These are phyloP conservation scores for Pica pica DNA, from an alignment of 2,113 vertebrate genomes.

Conservation along the genomic window DNA sequence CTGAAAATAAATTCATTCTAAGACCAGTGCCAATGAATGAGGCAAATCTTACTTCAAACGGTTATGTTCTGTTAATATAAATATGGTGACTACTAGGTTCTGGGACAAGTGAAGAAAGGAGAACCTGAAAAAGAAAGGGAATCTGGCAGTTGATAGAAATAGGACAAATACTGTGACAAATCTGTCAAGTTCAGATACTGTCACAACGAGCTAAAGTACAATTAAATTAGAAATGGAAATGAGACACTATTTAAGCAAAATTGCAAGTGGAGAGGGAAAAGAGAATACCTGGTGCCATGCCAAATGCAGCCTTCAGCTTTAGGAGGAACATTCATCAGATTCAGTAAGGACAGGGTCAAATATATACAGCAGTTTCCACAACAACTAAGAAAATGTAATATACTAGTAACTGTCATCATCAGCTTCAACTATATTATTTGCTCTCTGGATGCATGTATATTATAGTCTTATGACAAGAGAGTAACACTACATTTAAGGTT, in stretches of 20 bases:
- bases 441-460: background rate
- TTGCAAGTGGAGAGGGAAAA: background rate
- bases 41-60: background rate
- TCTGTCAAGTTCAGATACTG: conserved; percentile 38
- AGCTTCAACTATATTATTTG: background rate
- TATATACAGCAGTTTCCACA: background rate
- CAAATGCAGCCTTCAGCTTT: background rate
- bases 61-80: conserved; percentile 9
- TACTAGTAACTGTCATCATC: background rate
- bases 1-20: conserved; percentile 26
- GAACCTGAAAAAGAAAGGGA: conserved; percentile 36
- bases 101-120: conserved; percentile 33
- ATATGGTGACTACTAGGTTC: background rate
- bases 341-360: background rate
- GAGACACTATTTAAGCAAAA: conserved; percentile 15
- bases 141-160: conserved; percentile 26
- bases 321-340: background rate
- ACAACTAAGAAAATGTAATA: background rate
- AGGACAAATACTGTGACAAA: conserved; percentile 58
- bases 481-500: background rate
- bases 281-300: background rate
- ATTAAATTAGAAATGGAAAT: conserved; percentile 68
- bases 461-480: background rate
- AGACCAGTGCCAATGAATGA: background rate
- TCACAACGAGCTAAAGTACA: conserved; percentile 31